Evolutionary conservation across 2,797 vertebrate species (phyloP).

Genomic region (Poecilia gillii): DNA sequence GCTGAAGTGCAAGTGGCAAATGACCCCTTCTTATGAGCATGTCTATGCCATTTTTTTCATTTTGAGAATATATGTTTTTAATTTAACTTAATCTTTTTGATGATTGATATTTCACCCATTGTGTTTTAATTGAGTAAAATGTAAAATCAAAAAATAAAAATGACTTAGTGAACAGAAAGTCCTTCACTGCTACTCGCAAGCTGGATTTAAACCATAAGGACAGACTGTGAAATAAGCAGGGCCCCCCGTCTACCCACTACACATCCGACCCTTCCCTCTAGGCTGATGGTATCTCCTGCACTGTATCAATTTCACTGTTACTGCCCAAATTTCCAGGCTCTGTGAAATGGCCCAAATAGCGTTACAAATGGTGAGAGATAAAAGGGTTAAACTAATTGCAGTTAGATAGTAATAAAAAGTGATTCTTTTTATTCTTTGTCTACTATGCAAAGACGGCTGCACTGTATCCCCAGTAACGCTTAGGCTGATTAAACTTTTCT

Average conservation of each 20-base stretch:
- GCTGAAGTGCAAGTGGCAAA: neutral
- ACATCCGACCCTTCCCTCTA: constrained; percentile 73
- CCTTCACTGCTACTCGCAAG: constrained; percentile 54
- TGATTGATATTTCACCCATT: constrained; percentile 7
- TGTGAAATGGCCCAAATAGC: constrained; percentile 85
- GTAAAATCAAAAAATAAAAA: neutral
- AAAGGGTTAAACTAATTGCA: constrained; percentile 86
- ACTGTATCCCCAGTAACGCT: constrained; percentile 76
- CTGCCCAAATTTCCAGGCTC: constrained; percentile 79
- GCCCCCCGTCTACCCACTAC: constrained; percentile 50
- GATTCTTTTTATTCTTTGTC: constrained; percentile 82
- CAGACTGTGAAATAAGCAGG: constrained; percentile 81
- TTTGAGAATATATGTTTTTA: neutral
- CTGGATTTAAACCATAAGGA: constrained; percentile 78
- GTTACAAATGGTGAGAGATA: constrained; percentile 85
- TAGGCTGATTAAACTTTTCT: constrained; percentile 78
- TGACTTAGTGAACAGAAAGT: constrained; percentile 13
- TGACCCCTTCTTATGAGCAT: neutral
- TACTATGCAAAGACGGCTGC: constrained; percentile 67
- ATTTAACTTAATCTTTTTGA: neutral
- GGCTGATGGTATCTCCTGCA: constrained; percentile 83
- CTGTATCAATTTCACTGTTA: constrained; percentile 83
- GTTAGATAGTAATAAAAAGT: constrained; percentile 82
- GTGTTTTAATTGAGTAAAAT: constrained; percentile 27
- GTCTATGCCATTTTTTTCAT: neutral